These are phyloP conservation scores for Agrilus cyanescens DNA, from an alignment of 2,888 invertebrate genomes.

Conservation along the genomic window DNA sequence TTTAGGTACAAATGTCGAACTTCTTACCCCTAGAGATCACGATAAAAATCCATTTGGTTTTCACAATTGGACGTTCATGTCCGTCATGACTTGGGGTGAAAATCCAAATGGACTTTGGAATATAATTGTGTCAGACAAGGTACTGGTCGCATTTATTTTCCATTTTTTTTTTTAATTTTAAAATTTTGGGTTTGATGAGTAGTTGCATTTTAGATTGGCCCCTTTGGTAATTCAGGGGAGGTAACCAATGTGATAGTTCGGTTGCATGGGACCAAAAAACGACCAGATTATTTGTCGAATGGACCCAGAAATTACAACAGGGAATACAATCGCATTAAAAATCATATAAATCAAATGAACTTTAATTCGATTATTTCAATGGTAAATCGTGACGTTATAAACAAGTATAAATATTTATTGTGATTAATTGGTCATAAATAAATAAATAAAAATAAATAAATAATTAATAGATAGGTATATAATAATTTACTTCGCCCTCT, in stretches of 20 bases:
- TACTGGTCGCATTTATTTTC: constrained; percentile 19
- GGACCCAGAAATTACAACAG: constrained; percentile 44
- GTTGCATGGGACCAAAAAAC: constrained; percentile 58
- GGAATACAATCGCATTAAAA: constrained; percentile 34
- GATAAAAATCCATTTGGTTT: constrained; percentile 66
- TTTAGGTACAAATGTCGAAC: constrained; percentile 54
- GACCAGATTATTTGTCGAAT: constrained; percentile 49
- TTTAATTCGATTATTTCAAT: no score
- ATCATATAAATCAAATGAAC: background rate
- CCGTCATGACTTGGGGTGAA: constrained; percentile 88
- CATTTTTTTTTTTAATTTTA: constrained; percentile 7
- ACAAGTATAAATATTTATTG: no score
- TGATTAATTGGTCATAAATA: no score
- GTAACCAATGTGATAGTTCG: constrained; percentile 48
- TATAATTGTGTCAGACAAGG: constrained; percentile 39
- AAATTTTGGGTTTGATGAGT: background rate
- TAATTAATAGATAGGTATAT: no score
- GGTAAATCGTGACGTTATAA: no score
- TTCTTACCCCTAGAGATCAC: constrained; percentile 56
- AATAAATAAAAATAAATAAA: no score
- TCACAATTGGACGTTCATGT: constrained; percentile 73
- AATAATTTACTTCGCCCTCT: no score
- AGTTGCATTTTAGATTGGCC: constrained; percentile 29
- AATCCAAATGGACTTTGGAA: constrained; percentile 59
- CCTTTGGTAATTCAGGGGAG: constrained; percentile 41